Base-by-base conservation (phyloP, 2,888 invertebrate genomes). In the Patella pellucida region DNA sequence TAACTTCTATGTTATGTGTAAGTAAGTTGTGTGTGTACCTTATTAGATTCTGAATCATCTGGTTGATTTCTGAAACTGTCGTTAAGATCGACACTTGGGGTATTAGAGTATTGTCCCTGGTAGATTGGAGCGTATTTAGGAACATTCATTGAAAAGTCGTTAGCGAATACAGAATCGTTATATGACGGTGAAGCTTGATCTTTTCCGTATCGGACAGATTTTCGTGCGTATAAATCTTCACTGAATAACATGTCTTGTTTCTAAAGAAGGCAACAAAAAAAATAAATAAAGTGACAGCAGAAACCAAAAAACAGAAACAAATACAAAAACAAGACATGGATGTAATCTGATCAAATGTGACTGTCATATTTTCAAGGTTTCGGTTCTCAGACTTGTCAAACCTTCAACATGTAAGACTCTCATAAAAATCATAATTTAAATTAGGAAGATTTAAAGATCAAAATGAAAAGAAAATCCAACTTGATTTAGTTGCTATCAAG, bases 31-130 rank as follows among this genome's bases (percentile, higher is more conserved):
- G 41, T 41, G 41, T 62, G 62, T 62, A 23, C 73, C 51, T 68
- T 68, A 31, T 68, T 68, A 31, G 78, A 76, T 41, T 85, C 78
- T 0, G 87, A 87, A 77, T 88, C 88, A 75, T 87, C 88, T n/a
- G 85, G 86, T 14, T 83, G 77, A 71, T 83, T 85, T 73, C 84
- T 83, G 81, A 85, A 85, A 76, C 97, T 97, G 90, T 97, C 97
- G 81, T 96, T 83, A 52, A 82, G 79, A 68, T 83, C 81, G 68
- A 81, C 77, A 52, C 84, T 81, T 70, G 78, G 74, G 2, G 79
- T 78, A 52, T 71, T 68, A 3, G 79, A 77, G 52, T 76, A 72
- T 54, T 82, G 78, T 12, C 82, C 82, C 72, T 82, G 82, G 72
- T 82, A 82, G 27, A 82, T 73, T 19, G 81, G 72, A n/a, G 73